Evolutionary conservation across 2,797 vertebrate genomes (phyloP), one percentile per base, ranked within the genome.

Genomic region (Sebastes jordani): DNA sequence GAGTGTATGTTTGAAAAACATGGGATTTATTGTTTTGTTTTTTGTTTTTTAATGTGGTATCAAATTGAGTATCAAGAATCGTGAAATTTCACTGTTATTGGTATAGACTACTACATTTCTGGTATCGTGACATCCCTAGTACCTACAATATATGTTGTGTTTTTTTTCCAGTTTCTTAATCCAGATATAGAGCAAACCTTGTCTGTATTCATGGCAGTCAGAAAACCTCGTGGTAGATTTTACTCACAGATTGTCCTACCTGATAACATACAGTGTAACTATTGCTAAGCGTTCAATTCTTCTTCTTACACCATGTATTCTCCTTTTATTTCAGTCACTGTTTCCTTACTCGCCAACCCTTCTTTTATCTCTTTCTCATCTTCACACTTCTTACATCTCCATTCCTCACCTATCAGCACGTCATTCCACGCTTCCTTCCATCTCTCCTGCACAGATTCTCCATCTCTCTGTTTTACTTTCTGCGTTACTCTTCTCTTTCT

Each of bases 381-480:
- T 68, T 58, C 74, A 72, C 74, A 69, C 62, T 36, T 69, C 27
- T 29, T 36, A 18, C 67, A 62, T 74, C 46, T 65, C 27, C 22
- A 6, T 71, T 79, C 62, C 22, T 66, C 7, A 29, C 23, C 62
- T 30, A 60, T 78, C 52, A 65, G 58, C 54, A 54, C 61, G 55
- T 71, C 58, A 59, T 54, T 34, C 59, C 55, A 16, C 27, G 76
- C 55, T 36, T 42, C 30, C 62, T 59, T 55, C 64, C 38, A 56
- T 65, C 56, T 74, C 60, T 42, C 27, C 61, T 22, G 29, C 14
- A 56, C 52, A 49, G 74, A 60, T 62, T 54, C 52, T 66, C 27
- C 67, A 74, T 74, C 38, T 72, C 54, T 30, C 61, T 49, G 49
- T 72, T 72, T 72, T 36, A 49, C 55, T 42, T 81, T 82, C 52